phyloP scores from a whole-genome alignment of 2,113 vertebrate species.

The Malurus elegans region DNA sequence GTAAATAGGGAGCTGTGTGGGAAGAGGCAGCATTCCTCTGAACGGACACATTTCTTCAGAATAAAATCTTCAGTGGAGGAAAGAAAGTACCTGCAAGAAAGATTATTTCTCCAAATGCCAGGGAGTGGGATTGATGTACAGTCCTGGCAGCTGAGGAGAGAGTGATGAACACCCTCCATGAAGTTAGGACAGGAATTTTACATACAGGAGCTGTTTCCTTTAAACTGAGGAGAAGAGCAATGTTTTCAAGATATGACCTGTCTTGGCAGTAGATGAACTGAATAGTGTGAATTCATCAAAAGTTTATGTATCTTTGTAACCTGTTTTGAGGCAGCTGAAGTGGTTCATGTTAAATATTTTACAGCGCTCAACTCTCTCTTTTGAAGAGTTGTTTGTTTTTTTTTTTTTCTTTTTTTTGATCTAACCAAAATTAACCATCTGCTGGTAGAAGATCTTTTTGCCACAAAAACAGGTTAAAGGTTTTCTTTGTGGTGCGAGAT shows the following conservation, averaged over 20 bases:
- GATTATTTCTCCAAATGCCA: background rate
- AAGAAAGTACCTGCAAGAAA: background rate
- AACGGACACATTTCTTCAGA: background rate
- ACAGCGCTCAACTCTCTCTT: background rate
- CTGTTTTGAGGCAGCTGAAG: background rate
- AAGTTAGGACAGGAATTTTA: background rate
- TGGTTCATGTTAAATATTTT: conserved; percentile 14
- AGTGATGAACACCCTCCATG: background rate
- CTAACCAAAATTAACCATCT: background rate
- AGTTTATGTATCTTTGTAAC: background rate
- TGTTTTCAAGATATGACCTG: background rate
- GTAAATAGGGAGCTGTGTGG: background rate
- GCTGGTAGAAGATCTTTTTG: background rate
- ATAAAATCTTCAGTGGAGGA: background rate
- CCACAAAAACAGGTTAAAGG: background rate
- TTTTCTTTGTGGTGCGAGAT: background rate
- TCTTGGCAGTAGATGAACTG: background rate
- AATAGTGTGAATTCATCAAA: background rate
- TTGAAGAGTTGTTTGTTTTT: background rate
- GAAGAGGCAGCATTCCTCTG: background rate
- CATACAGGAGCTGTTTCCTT: background rate
- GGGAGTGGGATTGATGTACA: background rate
- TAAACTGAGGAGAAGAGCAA: background rate
- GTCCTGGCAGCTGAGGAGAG: background rate
- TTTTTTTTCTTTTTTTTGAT: background rate